Evolutionary conservation across 2,113 vertebrate species (phyloP), one percentile per base, ranked within the genome.

Genomic region (Platycercus adscitus): DNA sequence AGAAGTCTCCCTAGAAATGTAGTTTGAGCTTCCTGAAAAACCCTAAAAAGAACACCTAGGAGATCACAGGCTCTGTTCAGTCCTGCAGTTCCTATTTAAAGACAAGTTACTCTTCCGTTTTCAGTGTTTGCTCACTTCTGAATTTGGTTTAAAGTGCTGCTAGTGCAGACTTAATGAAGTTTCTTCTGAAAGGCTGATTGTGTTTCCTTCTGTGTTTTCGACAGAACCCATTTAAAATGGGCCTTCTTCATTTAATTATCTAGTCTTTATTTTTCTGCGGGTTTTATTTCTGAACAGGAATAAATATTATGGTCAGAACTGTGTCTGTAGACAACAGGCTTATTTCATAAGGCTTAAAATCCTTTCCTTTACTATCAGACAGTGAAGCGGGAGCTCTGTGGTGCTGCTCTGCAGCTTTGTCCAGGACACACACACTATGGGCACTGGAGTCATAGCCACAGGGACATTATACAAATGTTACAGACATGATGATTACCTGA

Each of bases 161-260:
- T 82, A 92, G 81, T 13, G 4, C 3, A 70, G 73, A 87, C 81
- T 82, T 96, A 95, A 94, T 20, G 3, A 94, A 89, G 88, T 96
- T 94, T 95, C 81, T 94, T 92, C 68, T 77, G 73, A 94, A 94
- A 63, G 41, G 70, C 78, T 86, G 81, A 94, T 43, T 85, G 78
- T 85, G 49, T 95, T 96, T 95, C 75, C 69, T 64, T 82, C 92
- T 82, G 63, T 73, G 91, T 85, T 92, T 84, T 70, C 92, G 95
- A 96, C 95, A 96, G 92, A 93, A 87, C n/a, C 84, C 91, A 94
- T 96, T 95, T 94, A 70, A 96, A 96, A 96, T 3, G 10, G 61
- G 68, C 29, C 28, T 65, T 68, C 73, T 71, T 92, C 88, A 97
- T 96, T 95, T 85, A 69, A 95, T 97, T 96, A 95, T 70, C 92